A percentile compares a stretch with the other conserved stretches of the same genome.
Evolutionary conservation across 2,113 vertebrate species (phyloP).

Genomic region (Oenanthe melanoleuca): DNA sequence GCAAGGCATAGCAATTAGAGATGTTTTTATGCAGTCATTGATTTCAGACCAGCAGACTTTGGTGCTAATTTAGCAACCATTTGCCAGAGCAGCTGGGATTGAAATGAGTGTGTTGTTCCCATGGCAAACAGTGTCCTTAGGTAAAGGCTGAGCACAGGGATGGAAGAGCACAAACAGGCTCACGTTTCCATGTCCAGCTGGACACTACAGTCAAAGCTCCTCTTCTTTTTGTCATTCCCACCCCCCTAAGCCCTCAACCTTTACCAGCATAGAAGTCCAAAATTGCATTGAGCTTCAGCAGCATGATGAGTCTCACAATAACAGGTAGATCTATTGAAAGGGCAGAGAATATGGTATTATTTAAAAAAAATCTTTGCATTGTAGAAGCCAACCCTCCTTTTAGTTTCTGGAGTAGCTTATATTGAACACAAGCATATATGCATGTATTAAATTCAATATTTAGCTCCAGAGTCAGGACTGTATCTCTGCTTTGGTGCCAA

Average conservation of each 20-base stretch:
- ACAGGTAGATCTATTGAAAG: neutral
- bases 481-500: neutral
- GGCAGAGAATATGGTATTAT: neutral
- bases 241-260: neutral
- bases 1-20: neutral
- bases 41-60: neutral
- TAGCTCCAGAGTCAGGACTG: neutral
- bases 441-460: neutral
- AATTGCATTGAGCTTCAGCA: neutral
- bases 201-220: neutral
- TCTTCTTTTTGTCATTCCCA: neutral
- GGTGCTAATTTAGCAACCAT: neutral
- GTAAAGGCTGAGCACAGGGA: neutral
- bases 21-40: neutral
- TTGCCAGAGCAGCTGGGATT: neutral
- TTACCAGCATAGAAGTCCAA: neutral
- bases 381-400: neutral
- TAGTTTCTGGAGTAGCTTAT: neutral
- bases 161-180: neutral
- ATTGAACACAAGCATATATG: neutral
- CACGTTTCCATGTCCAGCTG: rapidly evolving
- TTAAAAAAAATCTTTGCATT: neutral
- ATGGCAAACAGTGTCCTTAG: neutral
- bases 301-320: neutral
- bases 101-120: neutral